Conservation (phyloP, 2,888 invertebrate genomes). For the Gasteruption jaculator region DNA sequence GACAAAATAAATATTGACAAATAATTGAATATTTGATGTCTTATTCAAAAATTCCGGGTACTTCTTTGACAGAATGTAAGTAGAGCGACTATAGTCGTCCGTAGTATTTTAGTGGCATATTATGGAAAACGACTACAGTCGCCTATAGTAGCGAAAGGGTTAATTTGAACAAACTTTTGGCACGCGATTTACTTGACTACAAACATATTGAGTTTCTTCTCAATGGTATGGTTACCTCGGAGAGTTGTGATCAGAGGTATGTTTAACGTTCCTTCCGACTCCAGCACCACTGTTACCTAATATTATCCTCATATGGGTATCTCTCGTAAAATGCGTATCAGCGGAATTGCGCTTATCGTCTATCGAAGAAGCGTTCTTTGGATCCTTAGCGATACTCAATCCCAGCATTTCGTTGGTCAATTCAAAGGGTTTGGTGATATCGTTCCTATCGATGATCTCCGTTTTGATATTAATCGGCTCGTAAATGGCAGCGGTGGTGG, state of each 20-base stretch:
- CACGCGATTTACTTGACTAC: too few relatives aligned
- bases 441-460: slow-evolving; percentile 42
- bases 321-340: slow-evolving; percentile 82
- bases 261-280: slow-evolving; percentile 46
- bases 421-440: slow-evolving; percentile 43
- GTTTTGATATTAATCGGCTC: slow-evolving; percentile 49
- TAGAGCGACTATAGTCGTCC: too few relatives aligned
- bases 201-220: too few relatives aligned
- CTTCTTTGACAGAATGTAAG: too few relatives aligned
- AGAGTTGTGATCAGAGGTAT: slow-evolving; percentile 37
- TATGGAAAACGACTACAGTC: too few relatives aligned
- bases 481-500: slow-evolving; percentile 43
- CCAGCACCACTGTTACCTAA: slow-evolving; percentile 58
- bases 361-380: slow-evolving; percentile 38
- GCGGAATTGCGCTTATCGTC: slow-evolving; percentile 53
- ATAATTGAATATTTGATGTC: too few relatives aligned
- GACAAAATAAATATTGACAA: too few relatives aligned
- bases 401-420: slow-evolving; percentile 49
- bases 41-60: too few relatives aligned
- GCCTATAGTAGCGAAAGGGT: too few relatives aligned
- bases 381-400: slow-evolving; percentile 39
- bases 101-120: too few relatives aligned
- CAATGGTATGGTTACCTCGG: slow-evolving; percentile 31
- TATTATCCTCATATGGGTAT: slow-evolving; percentile 88
- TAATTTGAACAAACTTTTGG: too few relatives aligned